These are phyloP conservation scores for Apogon hyalosoma DNA, from an alignment of 2,797 vertebrate genomes.

Conservation along the genomic window DNA sequence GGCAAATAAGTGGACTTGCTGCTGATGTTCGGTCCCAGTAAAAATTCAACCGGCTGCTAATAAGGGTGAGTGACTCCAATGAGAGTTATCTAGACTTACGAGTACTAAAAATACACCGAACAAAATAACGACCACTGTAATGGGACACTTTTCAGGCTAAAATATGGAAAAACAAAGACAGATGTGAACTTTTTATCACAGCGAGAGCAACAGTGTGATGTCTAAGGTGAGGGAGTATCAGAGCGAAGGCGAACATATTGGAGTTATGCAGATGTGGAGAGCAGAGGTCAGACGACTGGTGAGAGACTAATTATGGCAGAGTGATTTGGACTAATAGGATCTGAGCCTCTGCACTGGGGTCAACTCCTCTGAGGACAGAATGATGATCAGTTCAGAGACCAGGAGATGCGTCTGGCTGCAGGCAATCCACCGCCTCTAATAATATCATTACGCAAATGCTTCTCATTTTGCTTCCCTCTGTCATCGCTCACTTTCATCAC, in stretches of 20 bases:
- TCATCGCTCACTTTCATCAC: slow-evolving; percentile 53
- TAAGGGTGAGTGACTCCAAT: slow-evolving; percentile 22
- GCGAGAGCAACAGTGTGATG: slow-evolving; percentile 1
- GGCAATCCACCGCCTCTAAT: slow-evolving; percentile 51
- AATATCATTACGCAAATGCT: slow-evolving; percentile 58
- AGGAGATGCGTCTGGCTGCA: slow-evolving; percentile 52
- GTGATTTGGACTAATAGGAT: slow-evolving; percentile 74
- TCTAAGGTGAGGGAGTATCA: slow-evolving; percentile 30
- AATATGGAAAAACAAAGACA: slow-evolving; percentile 10
- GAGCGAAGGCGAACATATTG: slow-evolving; percentile 48
- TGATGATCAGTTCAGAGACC: slow-evolving; percentile 61
- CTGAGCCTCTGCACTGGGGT: slow-evolving; percentile 59
- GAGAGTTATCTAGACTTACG: slow-evolving; percentile 6
- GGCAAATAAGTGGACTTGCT: neutral
- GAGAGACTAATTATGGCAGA: slow-evolving; percentile 65
- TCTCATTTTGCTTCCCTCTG: slow-evolving; percentile 54
- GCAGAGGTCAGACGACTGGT: slow-evolving; percentile 57
- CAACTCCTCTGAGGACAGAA: slow-evolving; percentile 65
- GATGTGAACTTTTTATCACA: neutral
- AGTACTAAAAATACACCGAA: neutral
- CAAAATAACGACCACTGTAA: slow-evolving; percentile 5
- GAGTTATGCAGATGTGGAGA: slow-evolving; percentile 49
- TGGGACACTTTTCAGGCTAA: slow-evolving; percentile 19
- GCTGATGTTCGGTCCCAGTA: neutral
- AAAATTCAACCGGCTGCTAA: slow-evolving; percentile 17